Percentiles rank a stretch among this genome's conserved stretches.
These are phyloP conservation scores for Arizona elegans DNA, from an alignment of 2,113 vertebrate genomes.

Conservation along the genomic window DNA sequence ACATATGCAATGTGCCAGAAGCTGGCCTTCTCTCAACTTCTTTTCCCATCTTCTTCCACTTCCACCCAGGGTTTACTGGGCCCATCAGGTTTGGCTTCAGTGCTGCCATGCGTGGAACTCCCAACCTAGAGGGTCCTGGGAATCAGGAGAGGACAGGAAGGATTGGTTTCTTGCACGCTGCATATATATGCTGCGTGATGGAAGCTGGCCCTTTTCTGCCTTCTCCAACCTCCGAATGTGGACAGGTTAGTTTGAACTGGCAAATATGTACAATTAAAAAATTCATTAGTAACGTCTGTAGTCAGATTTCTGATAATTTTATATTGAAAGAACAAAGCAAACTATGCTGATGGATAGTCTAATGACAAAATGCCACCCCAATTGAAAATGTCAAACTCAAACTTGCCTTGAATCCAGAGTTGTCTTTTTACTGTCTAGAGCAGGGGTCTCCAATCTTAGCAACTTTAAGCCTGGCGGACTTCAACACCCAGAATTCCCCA, in stretches of 20 bases:
- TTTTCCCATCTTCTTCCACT: background rate
- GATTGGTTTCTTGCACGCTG: background rate
- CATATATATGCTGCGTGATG: background rate
- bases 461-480: too few relatives aligned
- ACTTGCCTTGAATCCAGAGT: background rate
- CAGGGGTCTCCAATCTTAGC: too few relatives aligned
- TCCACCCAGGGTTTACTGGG: background rate
- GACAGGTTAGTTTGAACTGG: background rate
- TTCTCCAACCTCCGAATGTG: background rate
- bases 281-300: background rate
- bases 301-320: background rate
- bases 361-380: background rate
- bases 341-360: background rate
- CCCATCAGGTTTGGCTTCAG: background rate
- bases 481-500: too few relatives aligned
- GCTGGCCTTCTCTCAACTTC: background rate
- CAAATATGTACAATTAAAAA: background rate
- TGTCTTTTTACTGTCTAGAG: background rate
- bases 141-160: background rate
- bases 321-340: background rate
- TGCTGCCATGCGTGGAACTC: background rate
- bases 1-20: background rate
- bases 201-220: background rate
- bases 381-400: background rate
- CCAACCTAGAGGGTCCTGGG: background rate